These are phyloP conservation scores for Cairina moschata DNA, from an alignment of 2,113 vertebrate species.

Conservation along the genomic window DNA sequence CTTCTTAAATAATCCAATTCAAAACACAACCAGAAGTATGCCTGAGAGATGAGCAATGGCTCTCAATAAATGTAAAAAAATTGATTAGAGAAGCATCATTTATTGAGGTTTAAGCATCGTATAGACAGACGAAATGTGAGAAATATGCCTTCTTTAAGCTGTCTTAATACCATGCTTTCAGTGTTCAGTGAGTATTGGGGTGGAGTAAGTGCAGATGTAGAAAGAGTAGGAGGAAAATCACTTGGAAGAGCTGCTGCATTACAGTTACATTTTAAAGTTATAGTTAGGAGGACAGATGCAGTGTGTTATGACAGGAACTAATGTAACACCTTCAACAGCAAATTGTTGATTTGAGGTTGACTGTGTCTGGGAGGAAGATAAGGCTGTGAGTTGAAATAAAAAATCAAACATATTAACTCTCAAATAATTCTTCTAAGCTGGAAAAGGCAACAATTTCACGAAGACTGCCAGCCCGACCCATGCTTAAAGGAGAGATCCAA, in stretches of 20 bases:
- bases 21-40: not conserved
- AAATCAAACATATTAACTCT: not conserved
- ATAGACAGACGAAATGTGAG: not conserved
- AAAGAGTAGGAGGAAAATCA: not conserved
- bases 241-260: not conserved
- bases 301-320: not conserved
- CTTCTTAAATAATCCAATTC: constrained; percentile 8
- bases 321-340: not conserved
- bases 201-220: not conserved
- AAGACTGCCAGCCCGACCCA: not conserved
- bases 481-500: not conserved
- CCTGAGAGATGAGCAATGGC: not conserved
- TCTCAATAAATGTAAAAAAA: not conserved
- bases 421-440: not conserved
- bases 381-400: not conserved
- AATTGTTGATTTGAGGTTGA: not conserved
- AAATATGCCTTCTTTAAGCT: not conserved
- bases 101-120: constrained; percentile 11
- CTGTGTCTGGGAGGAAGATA: not conserved
- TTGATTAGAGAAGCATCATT: not conserved
- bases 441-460: not conserved
- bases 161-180: not conserved
- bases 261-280: not conserved
- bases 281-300: not conserved
- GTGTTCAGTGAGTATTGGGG: not conserved